Evolutionary conservation across 2,113 vertebrate genomes (phyloP).

Genomic region (Eulemur rufifrons): DNA sequence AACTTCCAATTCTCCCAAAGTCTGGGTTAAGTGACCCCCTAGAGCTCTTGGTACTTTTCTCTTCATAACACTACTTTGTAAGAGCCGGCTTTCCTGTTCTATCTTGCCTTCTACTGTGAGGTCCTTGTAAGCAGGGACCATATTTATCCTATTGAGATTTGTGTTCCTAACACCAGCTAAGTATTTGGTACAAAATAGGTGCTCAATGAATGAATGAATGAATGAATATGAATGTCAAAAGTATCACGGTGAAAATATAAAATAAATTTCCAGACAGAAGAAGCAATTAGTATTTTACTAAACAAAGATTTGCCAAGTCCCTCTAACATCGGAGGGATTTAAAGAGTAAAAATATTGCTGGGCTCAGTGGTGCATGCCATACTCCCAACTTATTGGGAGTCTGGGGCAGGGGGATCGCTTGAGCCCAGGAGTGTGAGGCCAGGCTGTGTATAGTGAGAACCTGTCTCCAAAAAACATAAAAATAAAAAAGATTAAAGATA

Average conservation of each 20-base stretch:
- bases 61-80: neutral
- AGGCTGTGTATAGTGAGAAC: neutral
- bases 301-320: neutral
- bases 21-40: neutral
- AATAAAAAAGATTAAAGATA: neutral
- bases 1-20: neutral
- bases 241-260: neutral
- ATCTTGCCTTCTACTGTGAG: neutral
- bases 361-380: neutral
- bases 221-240: neutral
- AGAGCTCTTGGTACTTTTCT: neutral
- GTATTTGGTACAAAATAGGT: neutral
- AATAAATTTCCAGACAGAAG: conserved; percentile 17
- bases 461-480: neutral
- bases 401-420: neutral
- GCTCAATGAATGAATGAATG: neutral
- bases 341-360: neutral
- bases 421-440: neutral
- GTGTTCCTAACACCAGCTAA: neutral
- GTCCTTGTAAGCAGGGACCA: neutral
- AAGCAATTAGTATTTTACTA: neutral
- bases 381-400: neutral
- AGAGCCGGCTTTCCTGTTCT: neutral
- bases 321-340: neutral
- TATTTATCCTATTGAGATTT: neutral